Conservation (phyloP, 2,888 invertebrate species). For the Chouioia cunea region DNA sequence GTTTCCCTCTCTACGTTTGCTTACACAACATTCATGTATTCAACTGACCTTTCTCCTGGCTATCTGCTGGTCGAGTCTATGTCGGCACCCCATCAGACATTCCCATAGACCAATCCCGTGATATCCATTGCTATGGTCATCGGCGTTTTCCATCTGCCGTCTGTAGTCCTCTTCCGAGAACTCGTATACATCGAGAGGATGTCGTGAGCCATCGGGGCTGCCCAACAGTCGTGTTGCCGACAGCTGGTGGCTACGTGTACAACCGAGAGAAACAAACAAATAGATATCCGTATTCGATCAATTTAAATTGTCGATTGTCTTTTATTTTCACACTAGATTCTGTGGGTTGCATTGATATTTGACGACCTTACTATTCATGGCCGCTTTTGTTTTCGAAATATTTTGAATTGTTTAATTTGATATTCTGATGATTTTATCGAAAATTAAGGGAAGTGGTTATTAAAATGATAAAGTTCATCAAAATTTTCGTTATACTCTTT, state of each 20-base stretch:
- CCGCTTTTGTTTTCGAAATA: no score
- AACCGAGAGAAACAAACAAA: neutral
- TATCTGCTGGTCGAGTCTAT: constrained; percentile 82
- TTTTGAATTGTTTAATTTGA: no score
- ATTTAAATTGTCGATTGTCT: neutral
- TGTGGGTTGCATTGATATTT: neutral
- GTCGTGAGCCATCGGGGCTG: constrained; percentile 85
- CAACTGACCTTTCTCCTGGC: constrained; percentile 80
- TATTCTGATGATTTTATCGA: no score
- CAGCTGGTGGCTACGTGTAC: constrained; percentile 73
- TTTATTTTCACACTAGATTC: neutral
- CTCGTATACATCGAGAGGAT: constrained; percentile 80
- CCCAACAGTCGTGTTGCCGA: constrained; percentile 86
- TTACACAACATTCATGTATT: no score
- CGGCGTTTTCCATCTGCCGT: constrained; percentile 64
- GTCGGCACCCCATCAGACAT: constrained; percentile 83
- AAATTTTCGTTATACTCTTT: no score
- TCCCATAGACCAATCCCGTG: constrained; percentile 75
- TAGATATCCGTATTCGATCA: neutral
- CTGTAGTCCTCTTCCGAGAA: constrained; percentile 74
- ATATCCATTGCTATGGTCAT: constrained; percentile 62
- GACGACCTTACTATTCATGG: no score
- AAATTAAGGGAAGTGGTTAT: no score
- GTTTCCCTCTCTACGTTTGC: no score
- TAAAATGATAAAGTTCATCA: no score